Conservation (phyloP, 2,888 invertebrate species). For the Scaptomyza reducta region DNA sequence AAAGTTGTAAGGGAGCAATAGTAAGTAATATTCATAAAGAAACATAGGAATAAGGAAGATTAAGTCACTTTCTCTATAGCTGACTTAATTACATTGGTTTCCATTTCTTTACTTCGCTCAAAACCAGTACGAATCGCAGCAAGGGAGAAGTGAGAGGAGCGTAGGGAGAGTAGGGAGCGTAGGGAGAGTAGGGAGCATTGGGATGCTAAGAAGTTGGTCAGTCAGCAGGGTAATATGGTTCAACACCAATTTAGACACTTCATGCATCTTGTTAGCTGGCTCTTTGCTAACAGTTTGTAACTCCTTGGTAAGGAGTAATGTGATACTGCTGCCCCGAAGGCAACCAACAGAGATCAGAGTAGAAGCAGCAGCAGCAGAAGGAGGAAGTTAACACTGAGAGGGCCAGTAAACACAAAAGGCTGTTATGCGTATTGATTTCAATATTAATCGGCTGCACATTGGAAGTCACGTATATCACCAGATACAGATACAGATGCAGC, state of each 20-base stretch:
- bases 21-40: too few relatives aligned
- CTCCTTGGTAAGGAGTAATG: constrained; percentile 40
- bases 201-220: constrained; percentile 16
- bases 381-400: constrained; percentile 32
- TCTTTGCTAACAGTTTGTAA: constrained; percentile 22
- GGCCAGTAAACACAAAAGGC: constrained; percentile 60
- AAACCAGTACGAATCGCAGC: not conserved
- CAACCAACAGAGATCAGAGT: constrained; percentile 6
- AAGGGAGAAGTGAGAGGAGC: constrained; percentile 10
- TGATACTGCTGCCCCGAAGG: constrained; percentile 46
- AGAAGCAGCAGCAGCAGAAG: constrained; percentile 5
- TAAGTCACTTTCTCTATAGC: not conserved
- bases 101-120: not conserved
- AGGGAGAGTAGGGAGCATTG: not conserved
- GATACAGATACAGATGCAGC: constrained; percentile 17
- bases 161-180: not conserved
- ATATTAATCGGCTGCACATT: constrained; percentile 58
- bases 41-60: too few relatives aligned
- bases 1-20: too few relatives aligned
- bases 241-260: constrained; percentile 84
- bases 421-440: constrained; percentile 73
- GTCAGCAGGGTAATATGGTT: constrained; percentile 80
- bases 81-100: not conserved
- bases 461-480: constrained; percentile 54
- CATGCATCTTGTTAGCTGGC: constrained; percentile 82